Percentiles rank a stretch among this genome's conserved stretches.
phyloP scores from a whole-genome alignment of 2,888 invertebrate species.

The Branchinecta sandiegonensis region DNA sequence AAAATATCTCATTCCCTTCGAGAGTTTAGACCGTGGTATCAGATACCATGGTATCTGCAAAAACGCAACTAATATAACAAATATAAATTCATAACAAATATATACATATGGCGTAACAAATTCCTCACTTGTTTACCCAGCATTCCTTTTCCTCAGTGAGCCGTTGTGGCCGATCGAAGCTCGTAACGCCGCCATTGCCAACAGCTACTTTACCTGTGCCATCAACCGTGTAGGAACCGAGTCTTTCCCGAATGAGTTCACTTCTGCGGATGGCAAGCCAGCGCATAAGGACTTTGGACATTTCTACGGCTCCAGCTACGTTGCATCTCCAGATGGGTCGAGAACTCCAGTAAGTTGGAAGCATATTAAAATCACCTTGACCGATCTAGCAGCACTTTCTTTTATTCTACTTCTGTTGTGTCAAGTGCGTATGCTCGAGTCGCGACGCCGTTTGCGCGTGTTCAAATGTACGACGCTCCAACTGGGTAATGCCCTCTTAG shows the following conservation, averaged over 20 bases:
- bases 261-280: slow-evolving; percentile 60
- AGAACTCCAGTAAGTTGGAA: slow-evolving; percentile 59
- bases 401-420: not conserved
- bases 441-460: not conserved
- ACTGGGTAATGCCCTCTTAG: too few species aligned
- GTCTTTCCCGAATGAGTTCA: slow-evolving; percentile 60
- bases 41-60: too few species aligned
- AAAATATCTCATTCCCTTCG: too few species aligned
- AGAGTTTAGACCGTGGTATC: too few species aligned
- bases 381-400: not conserved
- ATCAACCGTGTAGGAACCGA: slow-evolving; percentile 89
- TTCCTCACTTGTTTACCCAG: not conserved
- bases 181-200: slow-evolving; percentile 86
- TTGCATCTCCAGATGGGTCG: slow-evolving; percentile 81
- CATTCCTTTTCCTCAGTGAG: slow-evolving; percentile 45
- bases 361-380: not conserved
- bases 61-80: too few species aligned
- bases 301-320: slow-evolving; percentile 90
- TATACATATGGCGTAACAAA: too few species aligned
- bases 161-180: slow-evolving; percentile 93
- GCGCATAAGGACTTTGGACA: slow-evolving; percentile 65
- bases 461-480: not conserved
- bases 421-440: not conserved
- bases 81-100: too few species aligned
- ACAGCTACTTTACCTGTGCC: slow-evolving; percentile 78